A percentile compares a stretch with the other conserved stretches of the same genome.
Evolutionary conservation across 1,140 invertebrate species (phyloP).

Genomic region (Geopemphigus sp.): DNA sequence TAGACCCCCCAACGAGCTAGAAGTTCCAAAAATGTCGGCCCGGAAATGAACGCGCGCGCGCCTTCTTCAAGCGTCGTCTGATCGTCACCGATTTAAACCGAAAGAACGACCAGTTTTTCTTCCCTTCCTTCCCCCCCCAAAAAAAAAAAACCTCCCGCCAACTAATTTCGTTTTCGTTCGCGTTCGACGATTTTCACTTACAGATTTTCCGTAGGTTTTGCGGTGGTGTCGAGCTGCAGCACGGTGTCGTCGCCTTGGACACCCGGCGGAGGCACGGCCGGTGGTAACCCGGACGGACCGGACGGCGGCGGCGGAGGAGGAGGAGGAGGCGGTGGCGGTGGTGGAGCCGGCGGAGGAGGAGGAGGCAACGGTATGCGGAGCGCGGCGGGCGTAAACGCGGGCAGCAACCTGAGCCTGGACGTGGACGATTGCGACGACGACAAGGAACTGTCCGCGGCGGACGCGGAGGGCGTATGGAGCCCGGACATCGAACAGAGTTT

Average conservation of each 20-base stretch:
- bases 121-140: no score
- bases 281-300: conserved; percentile 65
- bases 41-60: no score
- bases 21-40: no score
- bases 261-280: conserved; percentile 60
- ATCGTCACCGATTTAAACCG: no score
- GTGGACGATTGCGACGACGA: conserved; percentile 82
- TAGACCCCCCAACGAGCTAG: no score
- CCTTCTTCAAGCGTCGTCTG: no score
- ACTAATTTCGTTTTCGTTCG: no score
- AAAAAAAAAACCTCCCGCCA: no score
- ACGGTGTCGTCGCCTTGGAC: conserved; percentile 84
- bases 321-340: no score
- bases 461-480: conserved; percentile 99
- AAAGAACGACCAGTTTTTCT: no score
- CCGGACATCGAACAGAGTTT: conserved; percentile 99
- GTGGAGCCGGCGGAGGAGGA: no score
- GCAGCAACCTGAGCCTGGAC: conserved; percentile 69
- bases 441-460: conserved; percentile 84
- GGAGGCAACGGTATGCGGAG: conserved; percentile 57
- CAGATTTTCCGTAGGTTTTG: conserved; percentile 65
- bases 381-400: conserved; percentile 56
- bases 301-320: conserved; percentile 59
- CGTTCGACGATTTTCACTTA: no score
- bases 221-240: conserved; percentile 67